Evolutionary conservation across 2,113 vertebrate species (phyloP).

Genomic region (Rhineura floridana): DNA sequence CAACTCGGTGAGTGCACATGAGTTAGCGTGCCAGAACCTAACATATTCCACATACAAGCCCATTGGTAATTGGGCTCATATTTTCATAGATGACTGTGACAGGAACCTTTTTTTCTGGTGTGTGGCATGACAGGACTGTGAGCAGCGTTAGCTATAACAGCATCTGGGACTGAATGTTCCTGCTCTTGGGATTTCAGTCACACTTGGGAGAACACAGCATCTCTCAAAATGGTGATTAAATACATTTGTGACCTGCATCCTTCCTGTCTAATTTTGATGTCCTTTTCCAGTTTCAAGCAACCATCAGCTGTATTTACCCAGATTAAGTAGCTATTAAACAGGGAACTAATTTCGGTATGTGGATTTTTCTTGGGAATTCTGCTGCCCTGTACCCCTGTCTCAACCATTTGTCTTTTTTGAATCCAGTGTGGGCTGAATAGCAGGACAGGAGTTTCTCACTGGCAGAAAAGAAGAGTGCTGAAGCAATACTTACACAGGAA

Average conservation of each 20-base stretch:
- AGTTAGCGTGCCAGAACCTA: neutral
- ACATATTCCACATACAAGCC: neutral
- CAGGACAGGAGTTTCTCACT: conserved; percentile 23
- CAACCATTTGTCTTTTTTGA: neutral
- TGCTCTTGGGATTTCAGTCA: conserved; percentile 22
- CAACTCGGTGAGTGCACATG: neutral
- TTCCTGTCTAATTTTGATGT: too few relatives aligned
- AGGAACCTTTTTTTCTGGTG: neutral
- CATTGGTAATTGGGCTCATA: neutral
- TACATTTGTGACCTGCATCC: conserved; percentile 52
- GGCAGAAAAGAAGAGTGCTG: neutral
- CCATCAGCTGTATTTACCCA: conserved; percentile 61
- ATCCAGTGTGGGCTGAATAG: conserved; percentile 22
- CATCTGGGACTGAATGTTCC: neutral
- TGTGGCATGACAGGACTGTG: accelerated
- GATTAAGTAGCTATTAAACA: conserved; percentile 65
- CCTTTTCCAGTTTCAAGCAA: conserved; percentile 59
- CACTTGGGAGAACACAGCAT: conserved; percentile 31
- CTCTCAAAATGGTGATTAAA: conserved; percentile 36
- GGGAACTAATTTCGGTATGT: conserved; percentile 50
- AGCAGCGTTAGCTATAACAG: neutral
- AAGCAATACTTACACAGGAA: neutral
- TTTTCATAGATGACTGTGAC: neutral
- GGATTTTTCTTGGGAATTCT: conserved; percentile 46
- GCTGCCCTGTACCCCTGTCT: conserved; percentile 37